Percentiles rank a stretch among this genome's conserved stretches.
Conservation (phyloP, 2,113 vertebrate genomes). For the Candoia aspera region DNA sequence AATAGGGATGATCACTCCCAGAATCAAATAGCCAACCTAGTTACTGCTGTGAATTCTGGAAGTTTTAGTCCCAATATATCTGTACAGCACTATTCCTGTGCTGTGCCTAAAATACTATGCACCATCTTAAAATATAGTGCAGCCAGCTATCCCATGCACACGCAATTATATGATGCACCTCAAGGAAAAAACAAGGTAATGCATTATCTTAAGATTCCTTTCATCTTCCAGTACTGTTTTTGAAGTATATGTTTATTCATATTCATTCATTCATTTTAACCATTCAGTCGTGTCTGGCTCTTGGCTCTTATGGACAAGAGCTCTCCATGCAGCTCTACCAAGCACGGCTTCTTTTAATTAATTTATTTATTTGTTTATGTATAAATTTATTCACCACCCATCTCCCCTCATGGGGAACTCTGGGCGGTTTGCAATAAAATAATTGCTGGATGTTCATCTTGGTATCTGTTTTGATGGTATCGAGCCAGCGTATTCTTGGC, state of each 20-base stretch:
- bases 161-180: neutral
- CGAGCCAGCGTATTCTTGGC: too few species aligned
- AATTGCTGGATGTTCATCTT: too few species aligned
- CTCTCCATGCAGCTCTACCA: too few species aligned
- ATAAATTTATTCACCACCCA: too few species aligned
- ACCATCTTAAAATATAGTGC: neutral
- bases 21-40: neutral
- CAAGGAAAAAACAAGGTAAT: neutral
- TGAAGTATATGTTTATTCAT: neutral
- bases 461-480: too few species aligned
- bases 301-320: too few species aligned
- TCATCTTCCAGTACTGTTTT: neutral
- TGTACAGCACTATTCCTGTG: neutral
- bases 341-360: too few species aligned
- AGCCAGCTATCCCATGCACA: neutral
- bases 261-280: too few species aligned
- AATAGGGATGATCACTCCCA: neutral
- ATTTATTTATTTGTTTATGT: too few species aligned
- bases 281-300: too few species aligned
- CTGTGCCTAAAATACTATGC: neutral
- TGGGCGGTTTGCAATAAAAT: too few species aligned
- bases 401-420: too few species aligned
- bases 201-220: neutral
- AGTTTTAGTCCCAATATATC: neutral
- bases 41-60: neutral